Evolutionary conservation across 2,888 invertebrate genomes (phyloP).

Genomic region (Diplolepis rosae): DNA sequence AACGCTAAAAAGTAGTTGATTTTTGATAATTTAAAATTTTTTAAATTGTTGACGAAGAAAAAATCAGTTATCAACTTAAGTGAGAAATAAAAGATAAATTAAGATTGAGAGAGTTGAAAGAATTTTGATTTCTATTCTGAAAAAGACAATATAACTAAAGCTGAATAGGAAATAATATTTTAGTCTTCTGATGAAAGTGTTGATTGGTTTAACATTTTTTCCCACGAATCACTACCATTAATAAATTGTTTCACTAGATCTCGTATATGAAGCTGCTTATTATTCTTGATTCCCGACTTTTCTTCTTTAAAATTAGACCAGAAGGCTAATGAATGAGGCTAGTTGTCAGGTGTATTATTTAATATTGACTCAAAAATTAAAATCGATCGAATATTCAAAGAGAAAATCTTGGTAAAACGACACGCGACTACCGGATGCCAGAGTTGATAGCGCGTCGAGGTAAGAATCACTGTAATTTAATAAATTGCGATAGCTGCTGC

Average conservation of each 20-base stretch:
- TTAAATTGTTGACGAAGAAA: too few relatives aligned
- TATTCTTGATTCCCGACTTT: neutral
- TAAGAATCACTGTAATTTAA: conserved; percentile 72
- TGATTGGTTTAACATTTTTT: too few relatives aligned
- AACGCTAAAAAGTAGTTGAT: too few relatives aligned
- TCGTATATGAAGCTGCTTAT: neutral
- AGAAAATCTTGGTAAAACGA: conserved; percentile 32
- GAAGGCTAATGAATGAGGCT: conserved; percentile 3
- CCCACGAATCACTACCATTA: neutral
- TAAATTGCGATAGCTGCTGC: conserved; percentile 72
- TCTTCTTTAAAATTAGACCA: neutral
- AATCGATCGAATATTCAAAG: conserved; percentile 20
- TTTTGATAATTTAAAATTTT: neutral
- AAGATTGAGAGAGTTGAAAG: too few relatives aligned
- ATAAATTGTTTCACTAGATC: neutral
- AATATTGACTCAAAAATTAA: conserved; percentile 23
- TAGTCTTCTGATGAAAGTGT: too few relatives aligned
- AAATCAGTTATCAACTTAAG: too few relatives aligned
- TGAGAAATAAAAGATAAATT: too few relatives aligned
- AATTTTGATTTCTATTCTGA: too few relatives aligned
- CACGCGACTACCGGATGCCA: conserved; percentile 47
- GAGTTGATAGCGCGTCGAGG: conserved; percentile 51
- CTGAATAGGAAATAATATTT: too few relatives aligned
- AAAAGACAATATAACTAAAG: too few relatives aligned
- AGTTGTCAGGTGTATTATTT: conserved; percentile 19